Percentiles rank a stretch among this genome's conserved stretches.
These are phyloP conservation scores for Lycorma delicatula DNA, from an alignment of 1,140 invertebrate genomes.

Conservation along the genomic window DNA sequence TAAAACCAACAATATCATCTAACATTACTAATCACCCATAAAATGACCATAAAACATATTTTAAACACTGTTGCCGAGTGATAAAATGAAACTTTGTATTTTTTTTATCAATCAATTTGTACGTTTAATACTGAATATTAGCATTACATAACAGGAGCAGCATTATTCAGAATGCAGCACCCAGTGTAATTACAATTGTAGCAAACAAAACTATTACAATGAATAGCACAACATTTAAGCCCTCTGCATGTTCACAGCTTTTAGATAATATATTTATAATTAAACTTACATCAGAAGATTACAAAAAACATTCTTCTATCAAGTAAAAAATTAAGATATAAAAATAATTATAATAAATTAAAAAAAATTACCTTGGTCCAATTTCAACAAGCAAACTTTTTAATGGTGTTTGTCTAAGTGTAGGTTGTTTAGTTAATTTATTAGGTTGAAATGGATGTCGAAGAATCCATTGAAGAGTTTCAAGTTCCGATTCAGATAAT, in stretches of 20 bases:
- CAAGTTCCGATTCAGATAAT: slow-evolving; percentile 44
- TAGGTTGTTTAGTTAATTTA: slow-evolving; percentile 39
- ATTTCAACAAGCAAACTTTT: slow-evolving; percentile 59
- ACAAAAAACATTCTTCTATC: neutral
- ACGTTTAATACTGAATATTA: too few species aligned
- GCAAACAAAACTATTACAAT: neutral
- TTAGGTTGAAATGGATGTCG: slow-evolving; percentile 51
- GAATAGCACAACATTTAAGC: neutral
- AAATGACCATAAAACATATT: too few species aligned
- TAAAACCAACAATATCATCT: too few species aligned
- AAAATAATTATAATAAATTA: slow-evolving; percentile 17
- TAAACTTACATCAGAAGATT: slow-evolving; percentile 2
- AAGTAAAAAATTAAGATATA: neutral
- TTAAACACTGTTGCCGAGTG: too few species aligned
- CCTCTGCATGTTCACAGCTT: neutral
- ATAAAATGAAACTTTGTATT: too few species aligned
- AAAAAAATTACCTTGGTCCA: slow-evolving; percentile 55
- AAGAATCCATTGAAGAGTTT: slow-evolving; percentile 61
- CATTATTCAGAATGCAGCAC: too few species aligned
- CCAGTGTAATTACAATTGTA: neutral
- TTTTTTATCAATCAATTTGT: too few species aligned
- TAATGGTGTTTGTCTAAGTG: slow-evolving; percentile 35
- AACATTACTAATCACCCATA: too few species aligned
- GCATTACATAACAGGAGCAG: too few species aligned
- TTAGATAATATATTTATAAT: neutral